Evolutionary conservation across 1,140 invertebrate species (phyloP), one percentile per base, ranked within the genome.

Genomic region (Drosophila cardini): DNA sequence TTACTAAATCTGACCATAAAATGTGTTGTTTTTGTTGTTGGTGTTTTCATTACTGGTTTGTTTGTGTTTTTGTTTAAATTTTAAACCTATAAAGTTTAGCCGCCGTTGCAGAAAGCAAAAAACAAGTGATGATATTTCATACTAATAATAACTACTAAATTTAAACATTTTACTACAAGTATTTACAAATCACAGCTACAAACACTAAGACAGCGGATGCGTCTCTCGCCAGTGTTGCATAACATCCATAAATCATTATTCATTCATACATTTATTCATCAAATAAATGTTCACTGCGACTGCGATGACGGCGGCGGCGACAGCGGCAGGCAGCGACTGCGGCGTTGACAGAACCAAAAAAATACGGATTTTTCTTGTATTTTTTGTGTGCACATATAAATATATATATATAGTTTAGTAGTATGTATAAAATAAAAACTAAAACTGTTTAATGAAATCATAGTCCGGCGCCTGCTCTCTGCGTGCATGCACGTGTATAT

Each of bases 141-240:
- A 26, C 21, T 69, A 78, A 77, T 80, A 80, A 72, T 87, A 87
- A 67, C 77, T 89, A 89, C 73, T 89, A 89, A 89, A 80, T 84
- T 80, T 87, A 84, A 89, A 87, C 80, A 80, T 89, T 80, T 80
- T 61, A 80, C 76, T 87, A 84, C 72, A 84, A 75, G 46, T 89
- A 90, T 89, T 67, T 90, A 89, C 84, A 89, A 89, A 89, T 89
- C 85, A 89, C 85, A 89, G 84, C 84, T 89, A 89, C 85, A 80
- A 84, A 90, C 85, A 85, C 84, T 76, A 84, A 79, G 78, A 57
- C 62, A 57, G 65, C 67, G 58, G 55, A 32, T 21, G 30, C 21
- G 21, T 26, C 21, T 26, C 21, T 40, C 36, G 64, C 80, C 65
- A 84, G 72, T 89, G 80, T 87, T 86, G 60, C 78, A 70, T 80